Conservation (phyloP, 2,797 vertebrate genomes). For the Diceros bicornis region DNA sequence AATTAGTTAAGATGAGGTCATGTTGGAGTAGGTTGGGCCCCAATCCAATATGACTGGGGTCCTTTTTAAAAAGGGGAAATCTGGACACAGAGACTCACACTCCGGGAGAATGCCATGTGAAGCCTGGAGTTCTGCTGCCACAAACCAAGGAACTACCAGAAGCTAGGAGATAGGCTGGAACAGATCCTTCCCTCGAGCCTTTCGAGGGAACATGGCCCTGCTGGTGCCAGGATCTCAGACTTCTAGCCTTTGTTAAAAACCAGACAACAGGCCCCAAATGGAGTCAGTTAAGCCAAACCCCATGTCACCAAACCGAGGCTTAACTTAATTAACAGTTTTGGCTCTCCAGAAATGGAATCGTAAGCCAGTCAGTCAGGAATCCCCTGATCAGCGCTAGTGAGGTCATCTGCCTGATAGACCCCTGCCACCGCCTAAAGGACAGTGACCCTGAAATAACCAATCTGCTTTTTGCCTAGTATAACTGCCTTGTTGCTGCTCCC, state of each 20-base stretch:
- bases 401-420: not conserved
- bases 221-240: not conserved
- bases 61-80: not conserved
- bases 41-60: not conserved
- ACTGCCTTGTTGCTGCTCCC: not conserved
- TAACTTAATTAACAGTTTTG: not conserved
- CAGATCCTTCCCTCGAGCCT: not conserved
- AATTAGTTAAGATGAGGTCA: conserved; percentile 3
- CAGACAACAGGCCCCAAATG: not conserved
- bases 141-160: not conserved
- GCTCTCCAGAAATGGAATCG: not conserved
- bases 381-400: not conserved
- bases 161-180: not conserved
- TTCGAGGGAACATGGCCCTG: not conserved
- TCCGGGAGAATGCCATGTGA: not conserved
- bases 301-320: not conserved
- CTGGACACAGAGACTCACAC: not conserved
- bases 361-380: not conserved
- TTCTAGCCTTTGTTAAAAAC: not conserved
- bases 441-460: not conserved
- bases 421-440: not conserved
- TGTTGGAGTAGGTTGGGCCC: not conserved
- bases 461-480: not conserved
- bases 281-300: not conserved
- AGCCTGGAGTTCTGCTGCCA: not conserved